Evolutionary conservation across 2,797 vertebrate genomes (phyloP).

Genomic region (Channa striata): DNA sequence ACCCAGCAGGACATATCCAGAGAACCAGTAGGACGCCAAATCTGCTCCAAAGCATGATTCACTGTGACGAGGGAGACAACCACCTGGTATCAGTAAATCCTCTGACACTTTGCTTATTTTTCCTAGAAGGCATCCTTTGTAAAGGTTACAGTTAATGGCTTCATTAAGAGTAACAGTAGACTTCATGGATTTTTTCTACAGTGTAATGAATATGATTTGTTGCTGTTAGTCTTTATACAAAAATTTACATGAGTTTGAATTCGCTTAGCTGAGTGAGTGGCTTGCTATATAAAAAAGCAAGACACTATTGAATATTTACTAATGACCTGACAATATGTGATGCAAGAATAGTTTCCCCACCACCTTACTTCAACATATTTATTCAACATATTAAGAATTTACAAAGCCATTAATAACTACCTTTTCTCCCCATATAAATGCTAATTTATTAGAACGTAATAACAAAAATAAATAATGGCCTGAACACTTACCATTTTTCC

Average conservation of each 20-base stretch:
- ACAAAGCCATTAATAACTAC: not conserved
- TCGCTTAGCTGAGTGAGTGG: not conserved
- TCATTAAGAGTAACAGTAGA: not conserved
- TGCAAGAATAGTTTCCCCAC: not conserved
- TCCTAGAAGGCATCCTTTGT: not conserved
- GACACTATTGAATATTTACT: not conserved
- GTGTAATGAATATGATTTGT: too few species aligned
- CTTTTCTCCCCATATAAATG: not conserved
- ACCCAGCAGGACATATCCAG: conserved; percentile 65
- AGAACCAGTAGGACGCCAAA: conserved; percentile 76
- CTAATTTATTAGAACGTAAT: not conserved
- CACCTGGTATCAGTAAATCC: not conserved
- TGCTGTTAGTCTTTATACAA: not conserved
- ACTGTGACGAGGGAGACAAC: conserved; percentile 66
- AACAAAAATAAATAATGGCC: not conserved
- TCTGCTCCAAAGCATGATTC: conserved; percentile 81
- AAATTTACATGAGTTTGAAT: not conserved
- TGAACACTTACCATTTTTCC: conserved; percentile 72
- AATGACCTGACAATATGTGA: not conserved
- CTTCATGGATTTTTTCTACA: not conserved
- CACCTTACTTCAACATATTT: not conserved
- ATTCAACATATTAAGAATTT: not conserved
- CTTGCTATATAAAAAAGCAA: not conserved
- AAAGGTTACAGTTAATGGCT: not conserved
- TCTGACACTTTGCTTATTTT: not conserved